phyloP scores from a whole-genome alignment of 1,140 invertebrate species.

The Drosophila ficusphila region DNA sequence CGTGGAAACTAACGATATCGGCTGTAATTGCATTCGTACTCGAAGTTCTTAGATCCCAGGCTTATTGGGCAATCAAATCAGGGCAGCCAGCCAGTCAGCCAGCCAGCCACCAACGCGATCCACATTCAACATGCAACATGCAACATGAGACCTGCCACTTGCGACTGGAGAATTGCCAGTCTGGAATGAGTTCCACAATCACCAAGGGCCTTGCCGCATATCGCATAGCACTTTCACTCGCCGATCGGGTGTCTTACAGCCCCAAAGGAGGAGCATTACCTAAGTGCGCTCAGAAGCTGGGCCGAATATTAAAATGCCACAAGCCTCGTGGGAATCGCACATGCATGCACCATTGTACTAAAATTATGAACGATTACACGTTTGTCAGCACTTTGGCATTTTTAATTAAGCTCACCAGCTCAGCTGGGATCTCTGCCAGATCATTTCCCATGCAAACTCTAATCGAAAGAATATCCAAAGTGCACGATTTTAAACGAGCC shows the following conservation, averaged over 20 bases:
- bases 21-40: conserved; percentile 19
- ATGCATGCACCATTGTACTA: conserved; percentile 16
- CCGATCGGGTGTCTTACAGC: conserved; percentile 14
- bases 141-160: conserved; percentile 24
- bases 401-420: conserved; percentile 66
- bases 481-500: conserved; percentile 47
- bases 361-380: conserved; percentile 54
- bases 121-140: conserved; percentile 28
- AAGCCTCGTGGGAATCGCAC: conserved; percentile 60
- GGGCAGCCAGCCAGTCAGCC: no score
- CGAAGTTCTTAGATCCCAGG: conserved; percentile 18
- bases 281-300: conserved; percentile 21
- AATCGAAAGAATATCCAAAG: conserved; percentile 60
- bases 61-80: conserved; percentile 12
- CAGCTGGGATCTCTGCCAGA: conserved; percentile 37
- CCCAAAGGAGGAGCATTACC: conserved; percentile 1
- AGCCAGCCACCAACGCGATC: conserved; percentile 29
- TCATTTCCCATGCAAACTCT: conserved; percentile 38
- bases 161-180: no score
- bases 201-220: neutral
- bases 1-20: conserved; percentile 67
- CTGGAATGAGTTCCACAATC: conserved; percentile 45
- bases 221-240: conserved; percentile 48
- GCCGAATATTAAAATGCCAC: conserved; percentile 59
- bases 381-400: conserved; percentile 52